These are phyloP conservation scores for Ophion costatus DNA, from an alignment of 2,888 invertebrate species.

Conservation along the genomic window DNA sequence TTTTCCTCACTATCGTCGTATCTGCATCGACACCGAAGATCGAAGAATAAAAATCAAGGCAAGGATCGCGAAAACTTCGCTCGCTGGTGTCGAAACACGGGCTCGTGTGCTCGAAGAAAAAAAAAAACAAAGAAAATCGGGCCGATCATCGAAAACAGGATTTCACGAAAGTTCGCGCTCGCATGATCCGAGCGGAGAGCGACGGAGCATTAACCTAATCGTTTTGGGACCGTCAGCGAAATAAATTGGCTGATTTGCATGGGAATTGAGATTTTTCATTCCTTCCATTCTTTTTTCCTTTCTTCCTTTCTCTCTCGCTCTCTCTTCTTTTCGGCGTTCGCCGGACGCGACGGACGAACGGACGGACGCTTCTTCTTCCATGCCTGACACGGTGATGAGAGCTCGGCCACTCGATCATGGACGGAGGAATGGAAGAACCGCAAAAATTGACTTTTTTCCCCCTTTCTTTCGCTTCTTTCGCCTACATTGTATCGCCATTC, in stretches of 20 bases:
- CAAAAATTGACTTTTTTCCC: not conserved
- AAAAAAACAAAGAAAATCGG: slow-evolving; percentile 6
- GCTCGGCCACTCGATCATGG: slow-evolving; percentile 15
- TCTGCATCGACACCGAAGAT: not conserved
- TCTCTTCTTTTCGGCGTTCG: not conserved
- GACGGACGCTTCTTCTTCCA: slow-evolving; percentile 54
- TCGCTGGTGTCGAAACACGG: slow-evolving; percentile 4
- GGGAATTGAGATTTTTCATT: slow-evolving; percentile 76
- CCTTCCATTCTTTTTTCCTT: slow-evolving; percentile 51
- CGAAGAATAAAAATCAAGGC: not conserved
- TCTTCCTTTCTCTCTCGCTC: no score
- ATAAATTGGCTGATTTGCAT: slow-evolving; percentile 83
- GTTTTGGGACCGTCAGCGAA: slow-evolving; percentile 75
- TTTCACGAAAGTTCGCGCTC: slow-evolving; percentile 67
- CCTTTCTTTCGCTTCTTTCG: not conserved
- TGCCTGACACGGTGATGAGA: slow-evolving; percentile 25
- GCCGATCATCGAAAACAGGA: slow-evolving; percentile 64
- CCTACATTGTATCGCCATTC: not conserved
- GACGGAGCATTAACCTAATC: slow-evolving; percentile 79
- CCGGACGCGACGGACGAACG: slow-evolving; percentile 11
- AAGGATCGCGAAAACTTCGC: not conserved
- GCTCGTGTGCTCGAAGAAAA: no score
- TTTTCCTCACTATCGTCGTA: no score
- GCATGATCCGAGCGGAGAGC: slow-evolving; percentile 3
- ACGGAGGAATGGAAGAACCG: not conserved